Evolutionary conservation across 2,113 vertebrate species (phyloP).

Genomic region (Alces alces): DNA sequence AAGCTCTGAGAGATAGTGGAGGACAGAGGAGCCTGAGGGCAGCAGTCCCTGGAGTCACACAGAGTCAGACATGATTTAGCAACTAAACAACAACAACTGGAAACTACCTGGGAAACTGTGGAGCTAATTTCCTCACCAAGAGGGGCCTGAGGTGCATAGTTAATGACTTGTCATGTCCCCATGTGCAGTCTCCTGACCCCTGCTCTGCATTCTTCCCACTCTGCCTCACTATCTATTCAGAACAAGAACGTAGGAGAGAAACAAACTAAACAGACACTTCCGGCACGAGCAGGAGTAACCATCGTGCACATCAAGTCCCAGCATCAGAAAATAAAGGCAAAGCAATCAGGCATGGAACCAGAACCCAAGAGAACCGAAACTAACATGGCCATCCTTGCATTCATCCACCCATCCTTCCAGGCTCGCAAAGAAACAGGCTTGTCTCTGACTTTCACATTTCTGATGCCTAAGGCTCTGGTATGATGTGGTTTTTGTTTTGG

Average conservation of each 20-base stretch:
- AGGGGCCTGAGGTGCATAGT: background rate
- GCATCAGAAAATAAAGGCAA: background rate
- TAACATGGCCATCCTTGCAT: background rate
- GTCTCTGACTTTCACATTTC: background rate
- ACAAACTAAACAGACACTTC: background rate
- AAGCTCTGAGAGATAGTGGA: background rate
- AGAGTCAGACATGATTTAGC: background rate
- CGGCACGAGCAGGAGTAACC: fast-evolving
- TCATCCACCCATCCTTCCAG: background rate
- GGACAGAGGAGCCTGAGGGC: background rate
- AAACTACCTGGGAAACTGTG: background rate
- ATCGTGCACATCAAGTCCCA: too few species aligned
- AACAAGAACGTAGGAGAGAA: background rate
- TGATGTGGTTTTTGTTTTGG: background rate
- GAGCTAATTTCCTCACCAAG: background rate
- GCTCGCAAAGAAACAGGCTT: background rate
- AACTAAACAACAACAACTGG: background rate
- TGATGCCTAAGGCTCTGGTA: background rate
- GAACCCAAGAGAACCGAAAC: background rate
- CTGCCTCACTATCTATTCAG: background rate
- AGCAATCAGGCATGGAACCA: background rate
- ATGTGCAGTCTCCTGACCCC: background rate
- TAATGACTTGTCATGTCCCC: background rate
- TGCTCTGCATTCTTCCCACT: too few species aligned
- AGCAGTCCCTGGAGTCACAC: background rate